Conservation (phyloP, 1,140 invertebrate species). For the Caenorhabditis briggsae region DNA sequence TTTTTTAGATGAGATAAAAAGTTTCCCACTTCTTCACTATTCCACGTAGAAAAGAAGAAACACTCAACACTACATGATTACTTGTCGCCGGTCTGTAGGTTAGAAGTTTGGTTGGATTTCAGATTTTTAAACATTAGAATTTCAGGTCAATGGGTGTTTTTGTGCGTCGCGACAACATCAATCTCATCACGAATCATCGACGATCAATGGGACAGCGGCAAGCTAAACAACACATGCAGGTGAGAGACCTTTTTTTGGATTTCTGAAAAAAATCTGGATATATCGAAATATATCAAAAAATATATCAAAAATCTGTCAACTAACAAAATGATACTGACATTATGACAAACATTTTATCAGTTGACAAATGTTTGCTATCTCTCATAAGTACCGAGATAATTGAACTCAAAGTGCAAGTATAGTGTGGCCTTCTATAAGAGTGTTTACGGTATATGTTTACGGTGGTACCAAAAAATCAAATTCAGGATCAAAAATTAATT, state of each 20-base stretch:
- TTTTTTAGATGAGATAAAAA: constrained; percentile 48
- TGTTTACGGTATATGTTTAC: too few relatives aligned
- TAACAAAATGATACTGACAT: too few relatives aligned
- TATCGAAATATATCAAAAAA: too few relatives aligned
- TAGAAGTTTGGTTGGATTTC: not conserved
- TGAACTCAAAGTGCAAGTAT: too few relatives aligned
- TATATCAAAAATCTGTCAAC: too few relatives aligned
- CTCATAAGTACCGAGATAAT: too few relatives aligned
- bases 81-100: constrained; percentile 52
- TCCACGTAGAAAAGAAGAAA: constrained; percentile 38
- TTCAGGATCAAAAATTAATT: too few relatives aligned
- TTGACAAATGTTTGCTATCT: too few relatives aligned
- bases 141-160: constrained; percentile 65
- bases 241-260: not conserved
- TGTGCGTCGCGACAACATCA: constrained; percentile 56
- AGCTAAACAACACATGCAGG: constrained; percentile 69
- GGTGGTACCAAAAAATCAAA: too few relatives aligned
- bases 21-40: not conserved
- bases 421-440: not conserved
- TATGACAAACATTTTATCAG: too few relatives aligned
- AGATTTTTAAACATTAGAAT: not conserved
- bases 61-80: constrained; percentile 48
- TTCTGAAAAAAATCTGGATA: too few relatives aligned
- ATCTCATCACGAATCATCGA: constrained; percentile 57
- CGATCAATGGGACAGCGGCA: constrained; percentile 68